phyloP scores from a whole-genome alignment of 1,140 invertebrate species.

The Phymorhynchus buccinoides region DNA sequence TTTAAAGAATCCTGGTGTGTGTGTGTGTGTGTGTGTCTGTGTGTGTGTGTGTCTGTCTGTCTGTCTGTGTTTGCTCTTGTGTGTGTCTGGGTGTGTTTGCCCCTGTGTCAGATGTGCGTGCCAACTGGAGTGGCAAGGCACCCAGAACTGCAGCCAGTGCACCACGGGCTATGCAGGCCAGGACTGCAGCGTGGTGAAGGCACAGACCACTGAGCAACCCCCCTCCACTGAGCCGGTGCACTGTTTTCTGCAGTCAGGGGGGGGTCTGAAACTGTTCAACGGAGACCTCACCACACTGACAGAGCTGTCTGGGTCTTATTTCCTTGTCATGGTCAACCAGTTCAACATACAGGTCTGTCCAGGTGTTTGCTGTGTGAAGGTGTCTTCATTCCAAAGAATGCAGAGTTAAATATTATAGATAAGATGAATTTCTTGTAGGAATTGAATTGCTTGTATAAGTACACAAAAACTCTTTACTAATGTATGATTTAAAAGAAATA shows the following conservation, averaged over 20 bases:
- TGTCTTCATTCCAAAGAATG: too few species aligned
- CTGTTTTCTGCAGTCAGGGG: slow-evolving; percentile 32
- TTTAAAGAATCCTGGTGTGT: not conserved
- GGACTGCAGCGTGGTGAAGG: slow-evolving; percentile 43
- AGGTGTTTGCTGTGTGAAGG: too few species aligned
- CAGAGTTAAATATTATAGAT: too few species aligned
- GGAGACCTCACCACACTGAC: slow-evolving; percentile 27
- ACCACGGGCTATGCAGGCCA: slow-evolving; percentile 46
- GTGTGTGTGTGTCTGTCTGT: not conserved
- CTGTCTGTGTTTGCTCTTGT: not conserved
- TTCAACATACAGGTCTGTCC: slow-evolving; percentile 45
- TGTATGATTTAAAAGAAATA: too few species aligned
- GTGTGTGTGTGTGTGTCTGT: not conserved
- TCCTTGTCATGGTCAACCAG: slow-evolving; percentile 41
- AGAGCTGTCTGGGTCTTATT: slow-evolving; percentile 36
- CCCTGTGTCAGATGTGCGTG: slow-evolving; percentile 43
- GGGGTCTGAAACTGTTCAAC: slow-evolving; percentile 41
- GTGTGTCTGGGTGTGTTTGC: too few species aligned
- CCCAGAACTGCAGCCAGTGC: slow-evolving; percentile 49
- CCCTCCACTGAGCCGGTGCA: slow-evolving; percentile 6
- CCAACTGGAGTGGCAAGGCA: slow-evolving; percentile 48
- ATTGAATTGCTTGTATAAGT: too few species aligned
- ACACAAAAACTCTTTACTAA: too few species aligned
- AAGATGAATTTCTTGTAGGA: too few species aligned
- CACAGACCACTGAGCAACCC: slow-evolving; percentile 28